A percentile compares a stretch with the other conserved stretches of the same genome.
Evolutionary conservation across 2,888 invertebrate species (phyloP).

Genomic region (Mimas tiliae): DNA sequence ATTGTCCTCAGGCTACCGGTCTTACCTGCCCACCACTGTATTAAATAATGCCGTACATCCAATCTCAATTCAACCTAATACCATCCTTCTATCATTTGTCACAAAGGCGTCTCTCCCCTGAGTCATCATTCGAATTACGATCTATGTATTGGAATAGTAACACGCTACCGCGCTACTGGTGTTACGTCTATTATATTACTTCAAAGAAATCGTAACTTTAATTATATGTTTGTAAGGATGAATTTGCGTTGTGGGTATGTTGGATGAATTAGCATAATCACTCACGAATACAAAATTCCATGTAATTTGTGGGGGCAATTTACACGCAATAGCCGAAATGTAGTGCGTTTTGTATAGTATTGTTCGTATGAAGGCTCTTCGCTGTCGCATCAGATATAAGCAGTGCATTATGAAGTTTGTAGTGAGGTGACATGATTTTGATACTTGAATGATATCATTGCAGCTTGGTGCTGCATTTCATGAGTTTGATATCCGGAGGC

Average conservation of each 20-base stretch:
- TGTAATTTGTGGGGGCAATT: conserved; percentile 27
- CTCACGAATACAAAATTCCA: conserved; percentile 24
- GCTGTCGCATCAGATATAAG: conserved; percentile 58
- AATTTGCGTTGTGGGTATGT: conserved; percentile 29
- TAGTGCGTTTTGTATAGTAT: conserved; percentile 41
- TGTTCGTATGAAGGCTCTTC: conserved; percentile 62
- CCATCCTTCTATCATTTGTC: conserved; percentile 34
- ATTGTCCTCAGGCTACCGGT: conserved; percentile 80
- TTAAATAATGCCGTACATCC: conserved; percentile 46
- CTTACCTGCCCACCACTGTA: conserved; percentile 53
- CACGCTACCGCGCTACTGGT: conserved; percentile 46
- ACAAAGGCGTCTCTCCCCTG: conserved; percentile 38
- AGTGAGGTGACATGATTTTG: conserved; percentile 34
- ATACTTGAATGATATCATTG: conserved; percentile 41
- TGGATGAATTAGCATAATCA: conserved; percentile 35
- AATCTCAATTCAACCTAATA: conserved; percentile 38
- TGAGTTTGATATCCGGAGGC: no score
- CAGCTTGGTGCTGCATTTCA: no score
- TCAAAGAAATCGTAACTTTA: conserved; percentile 32
- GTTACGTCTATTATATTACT: conserved; percentile 41
- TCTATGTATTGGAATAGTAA: conserved; percentile 31
- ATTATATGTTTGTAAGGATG: neutral
- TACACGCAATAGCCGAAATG: conserved; percentile 25
- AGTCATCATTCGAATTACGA: conserved; percentile 32
- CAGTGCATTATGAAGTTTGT: conserved; percentile 46